Conservation (phyloP, 1,140 invertebrate genomes). For the Tetragnatha versicolor region DNA sequence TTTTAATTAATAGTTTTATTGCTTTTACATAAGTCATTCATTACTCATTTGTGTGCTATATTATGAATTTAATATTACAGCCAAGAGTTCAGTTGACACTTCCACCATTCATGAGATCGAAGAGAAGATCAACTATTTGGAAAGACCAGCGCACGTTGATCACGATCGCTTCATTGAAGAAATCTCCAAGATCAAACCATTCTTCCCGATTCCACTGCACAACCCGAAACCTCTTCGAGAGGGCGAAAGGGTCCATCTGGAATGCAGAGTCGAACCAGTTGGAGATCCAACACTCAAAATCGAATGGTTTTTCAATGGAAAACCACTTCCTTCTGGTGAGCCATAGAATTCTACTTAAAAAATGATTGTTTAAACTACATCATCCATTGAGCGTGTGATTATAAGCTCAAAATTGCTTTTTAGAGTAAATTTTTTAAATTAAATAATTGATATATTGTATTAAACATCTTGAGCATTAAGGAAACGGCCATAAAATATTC, state of each 20-base stretch:
- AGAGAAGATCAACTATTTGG: slow-evolving; percentile 86
- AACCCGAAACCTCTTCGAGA: slow-evolving; percentile 79
- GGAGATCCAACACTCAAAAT: slow-evolving; percentile 88
- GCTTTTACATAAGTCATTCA: neutral
- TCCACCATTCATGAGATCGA: slow-evolving; percentile 83
- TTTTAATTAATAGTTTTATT: neutral
- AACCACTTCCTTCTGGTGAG: slow-evolving; percentile 68
- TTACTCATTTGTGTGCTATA: neutral
- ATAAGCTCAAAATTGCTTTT: no score
- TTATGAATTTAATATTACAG: slow-evolving; percentile 66
- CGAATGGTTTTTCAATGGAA: slow-evolving; percentile 77
- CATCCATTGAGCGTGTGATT: no score
- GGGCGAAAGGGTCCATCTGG: slow-evolving; percentile 82
- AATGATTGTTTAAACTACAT: no score
- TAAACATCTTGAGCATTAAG: no score
- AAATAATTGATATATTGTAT: slow-evolving; percentile 2
- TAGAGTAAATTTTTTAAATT: no score
- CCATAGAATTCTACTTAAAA: neutral
- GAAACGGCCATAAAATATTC: no score
- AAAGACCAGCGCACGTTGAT: slow-evolving; percentile 83
- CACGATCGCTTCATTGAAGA: slow-evolving; percentile 90
- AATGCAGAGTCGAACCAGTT: slow-evolving; percentile 78
- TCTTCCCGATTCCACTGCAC: slow-evolving; percentile 83
- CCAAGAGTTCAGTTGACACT: slow-evolving; percentile 73
- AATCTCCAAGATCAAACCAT: slow-evolving; percentile 90